These are phyloP conservation scores for Heliconius hortense DNA, from an alignment of 2,888 invertebrate species.

Conservation along the genomic window DNA sequence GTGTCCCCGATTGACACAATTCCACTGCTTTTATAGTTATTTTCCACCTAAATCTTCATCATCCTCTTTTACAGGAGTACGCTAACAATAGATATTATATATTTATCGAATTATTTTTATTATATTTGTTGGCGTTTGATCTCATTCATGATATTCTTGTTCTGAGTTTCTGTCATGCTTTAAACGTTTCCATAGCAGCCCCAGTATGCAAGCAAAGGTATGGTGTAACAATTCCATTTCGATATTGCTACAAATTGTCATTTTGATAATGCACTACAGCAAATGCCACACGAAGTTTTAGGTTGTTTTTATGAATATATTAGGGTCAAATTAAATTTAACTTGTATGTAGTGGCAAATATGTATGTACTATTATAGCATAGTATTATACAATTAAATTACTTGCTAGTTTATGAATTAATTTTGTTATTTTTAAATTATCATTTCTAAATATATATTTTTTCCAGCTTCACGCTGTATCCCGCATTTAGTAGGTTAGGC, in stretches of 20 bases:
- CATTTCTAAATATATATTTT: not conserved
- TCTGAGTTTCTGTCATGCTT: slow-evolving; percentile 11
- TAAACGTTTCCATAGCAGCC: slow-evolving; percentile 10
- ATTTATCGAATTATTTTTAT: not conserved
- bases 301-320: not conserved
- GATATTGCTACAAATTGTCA: slow-evolving; percentile 17
- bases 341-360: no score
- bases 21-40: no score
- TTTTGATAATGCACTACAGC: not conserved
- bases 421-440: not conserved
- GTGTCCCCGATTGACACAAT: no score
- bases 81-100: no score
- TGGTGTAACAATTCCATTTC: slow-evolving; percentile 22
- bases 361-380: no score
- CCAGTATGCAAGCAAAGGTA: slow-evolving; percentile 19
- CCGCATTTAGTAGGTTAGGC: no score
- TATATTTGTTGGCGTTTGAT: not conserved
- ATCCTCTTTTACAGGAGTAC: no score
- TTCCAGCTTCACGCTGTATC: no score
- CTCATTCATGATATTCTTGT: slow-evolving; percentile 7
- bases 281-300: not conserved
- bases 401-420: not conserved
- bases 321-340: no score
- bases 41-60: no score
- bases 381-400: not conserved